Conservation (phyloP, 2,797 vertebrate genomes). For the Crypturellus tataupa region DNA sequence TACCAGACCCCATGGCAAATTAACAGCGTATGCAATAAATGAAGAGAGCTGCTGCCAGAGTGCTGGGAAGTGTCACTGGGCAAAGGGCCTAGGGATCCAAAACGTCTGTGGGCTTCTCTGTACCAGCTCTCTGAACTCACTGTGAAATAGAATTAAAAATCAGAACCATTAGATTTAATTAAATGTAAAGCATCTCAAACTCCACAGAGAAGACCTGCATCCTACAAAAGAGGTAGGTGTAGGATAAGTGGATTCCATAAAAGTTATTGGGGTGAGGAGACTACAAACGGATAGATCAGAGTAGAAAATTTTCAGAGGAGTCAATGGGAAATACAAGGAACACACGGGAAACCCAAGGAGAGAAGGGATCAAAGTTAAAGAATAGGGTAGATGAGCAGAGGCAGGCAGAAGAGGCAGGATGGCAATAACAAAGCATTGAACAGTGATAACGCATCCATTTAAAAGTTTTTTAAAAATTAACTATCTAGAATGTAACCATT, state of each 20-base stretch:
- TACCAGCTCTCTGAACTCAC: background rate
- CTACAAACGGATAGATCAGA: background rate
- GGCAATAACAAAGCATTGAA: background rate
- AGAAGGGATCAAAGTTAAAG: background rate
- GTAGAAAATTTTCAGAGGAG: background rate
- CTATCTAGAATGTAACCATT: background rate
- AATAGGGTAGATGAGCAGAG: background rate
- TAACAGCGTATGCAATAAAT: background rate
- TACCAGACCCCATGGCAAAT: background rate
- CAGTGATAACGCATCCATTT: background rate
- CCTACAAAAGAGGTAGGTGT: background rate
- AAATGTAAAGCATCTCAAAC: background rate
- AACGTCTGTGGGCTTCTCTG: background rate
- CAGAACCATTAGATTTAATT: background rate
- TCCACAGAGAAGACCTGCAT: background rate
- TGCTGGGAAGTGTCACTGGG: background rate
- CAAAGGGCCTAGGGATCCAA: background rate
- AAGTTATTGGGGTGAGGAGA: background rate
- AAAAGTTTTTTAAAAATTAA: background rate
- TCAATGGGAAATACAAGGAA: background rate
- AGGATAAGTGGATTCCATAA: background rate
- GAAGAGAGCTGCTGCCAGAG: background rate
- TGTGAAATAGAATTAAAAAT: background rate
- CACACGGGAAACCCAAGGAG: background rate
- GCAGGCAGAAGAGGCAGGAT: background rate